Base-by-base conservation (phyloP, 2,797 vertebrate genomes). In the Syndactyla subalaris region DNA sequence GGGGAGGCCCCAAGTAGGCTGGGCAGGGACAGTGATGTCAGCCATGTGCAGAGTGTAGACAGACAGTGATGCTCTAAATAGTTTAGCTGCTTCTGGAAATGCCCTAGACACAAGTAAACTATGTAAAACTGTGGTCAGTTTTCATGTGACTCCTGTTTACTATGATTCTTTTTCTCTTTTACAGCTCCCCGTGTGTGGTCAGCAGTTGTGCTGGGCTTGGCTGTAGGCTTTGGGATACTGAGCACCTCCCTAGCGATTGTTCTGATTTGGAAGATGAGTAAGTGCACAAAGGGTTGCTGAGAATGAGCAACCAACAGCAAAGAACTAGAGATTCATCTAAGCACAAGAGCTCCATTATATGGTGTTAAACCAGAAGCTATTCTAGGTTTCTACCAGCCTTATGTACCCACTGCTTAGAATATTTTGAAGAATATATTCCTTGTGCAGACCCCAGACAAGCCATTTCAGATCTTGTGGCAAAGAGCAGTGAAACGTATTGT, bases 211-310 rank as follows among this genome's bases (percentile, higher is more conserved):
- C 57, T 24, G 6, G 61, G 72, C 48, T 83, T 95, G 65, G 65
- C 70, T 61, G 6, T 80, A 68, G 68, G 32, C 34, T 95, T 96
- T 85, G 93, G 92, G 36, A 72, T 61, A 41, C 57, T 96, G 83
- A 95, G 90, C 76, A 29, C 88, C 61, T 34, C 36, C 38, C 58
- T 96, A 32, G 68, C 5, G 0, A 22, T 49, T 88, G 43, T 66
- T 78, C 75, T 96, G 62, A 39, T 94, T 73, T 95, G 86, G 91
- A 93, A 92, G 67, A 94, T 89, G 18, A 91, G 91, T 94, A 94
- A 96, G 94, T 94, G n/a, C n/a, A 78, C 51, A 70, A 70, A 73
- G 26, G 24, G 48, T 32, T 89, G 55, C 74, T 78, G 30, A 61
- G n/a, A 45, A 12, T 55, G 16, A 58, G 24, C 70, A 92, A 26